Conservation (phyloP, 53 echinoderm and acorn worm genomes). For the Temnopleurus reevesii region DNA sequence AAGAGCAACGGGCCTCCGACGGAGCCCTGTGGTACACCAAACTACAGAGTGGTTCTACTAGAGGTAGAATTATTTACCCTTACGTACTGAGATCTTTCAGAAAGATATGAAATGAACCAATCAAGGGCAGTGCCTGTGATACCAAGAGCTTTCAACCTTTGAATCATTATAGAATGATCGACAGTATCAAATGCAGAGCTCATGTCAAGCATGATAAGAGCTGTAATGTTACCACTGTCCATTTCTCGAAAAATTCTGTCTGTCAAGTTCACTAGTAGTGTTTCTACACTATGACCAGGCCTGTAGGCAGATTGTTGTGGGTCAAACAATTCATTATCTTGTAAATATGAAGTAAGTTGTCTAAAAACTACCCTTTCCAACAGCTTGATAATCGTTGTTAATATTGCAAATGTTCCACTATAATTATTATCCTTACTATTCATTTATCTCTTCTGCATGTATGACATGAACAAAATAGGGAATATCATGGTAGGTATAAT, state of each 20-base stretch:
- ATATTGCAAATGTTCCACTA: too few relatives aligned
- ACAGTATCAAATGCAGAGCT: neutral
- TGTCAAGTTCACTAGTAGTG: constrained; percentile 9
- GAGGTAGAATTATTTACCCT: too few relatives aligned
- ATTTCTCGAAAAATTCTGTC: constrained; percentile 22
- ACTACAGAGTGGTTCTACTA: too few relatives aligned
- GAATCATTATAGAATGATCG: neutral
- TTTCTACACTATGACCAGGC: neutral
- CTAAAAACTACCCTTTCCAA: neutral
- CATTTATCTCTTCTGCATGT: too few relatives aligned
- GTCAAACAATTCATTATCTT: too few relatives aligned
- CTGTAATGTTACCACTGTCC: neutral
- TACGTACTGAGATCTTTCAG: neutral
- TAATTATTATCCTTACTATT: too few relatives aligned
- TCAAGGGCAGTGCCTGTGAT: neutral
- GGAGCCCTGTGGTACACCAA: neutral
- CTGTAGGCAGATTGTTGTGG: neutral
- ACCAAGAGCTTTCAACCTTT: neutral
- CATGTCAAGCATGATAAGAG: neutral
- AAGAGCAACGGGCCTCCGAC: neutral
- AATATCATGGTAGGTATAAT: neutral
- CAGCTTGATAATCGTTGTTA: too few relatives aligned
- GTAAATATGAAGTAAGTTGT: too few relatives aligned
- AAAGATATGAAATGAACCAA: neutral
- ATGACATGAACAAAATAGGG: neutral